Conservation (phyloP, 2,888 invertebrate genomes). For the Leucophenga maculata region DNA sequence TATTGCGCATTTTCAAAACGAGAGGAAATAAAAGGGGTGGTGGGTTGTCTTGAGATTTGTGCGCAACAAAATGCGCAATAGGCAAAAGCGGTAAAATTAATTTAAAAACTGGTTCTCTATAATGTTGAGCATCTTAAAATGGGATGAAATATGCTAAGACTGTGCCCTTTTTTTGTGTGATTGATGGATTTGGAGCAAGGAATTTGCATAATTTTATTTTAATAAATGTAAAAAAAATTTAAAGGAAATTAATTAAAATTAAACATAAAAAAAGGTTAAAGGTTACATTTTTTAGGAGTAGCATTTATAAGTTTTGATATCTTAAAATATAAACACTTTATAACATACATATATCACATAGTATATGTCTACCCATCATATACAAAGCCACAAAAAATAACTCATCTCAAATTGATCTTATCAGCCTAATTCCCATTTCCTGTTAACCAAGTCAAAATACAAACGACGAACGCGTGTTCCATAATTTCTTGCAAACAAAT, state of each 20-base stretch:
- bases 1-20: background rate
- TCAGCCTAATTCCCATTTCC: constrained; percentile 61
- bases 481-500: constrained; percentile 47
- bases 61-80: background rate
- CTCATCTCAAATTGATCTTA: constrained; percentile 45
- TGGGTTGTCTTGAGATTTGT: background rate
- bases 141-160: no score
- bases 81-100: background rate
- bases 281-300: no score
- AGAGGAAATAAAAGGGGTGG: background rate
- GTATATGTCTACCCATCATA: no score
- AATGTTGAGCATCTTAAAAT: no score
- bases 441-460: constrained; percentile 34
- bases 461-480: constrained; percentile 3
- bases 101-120: no score
- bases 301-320: no score
- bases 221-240: background rate
- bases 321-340: no score
- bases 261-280: no score
- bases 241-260: no score
- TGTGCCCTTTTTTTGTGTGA: no score
- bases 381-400: background rate
- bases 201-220: constrained; percentile 5
- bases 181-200: background rate
- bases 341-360: no score